phyloP scores from a whole-genome alignment of 2,888 invertebrate genomes.

The Panopea generosa region DNA sequence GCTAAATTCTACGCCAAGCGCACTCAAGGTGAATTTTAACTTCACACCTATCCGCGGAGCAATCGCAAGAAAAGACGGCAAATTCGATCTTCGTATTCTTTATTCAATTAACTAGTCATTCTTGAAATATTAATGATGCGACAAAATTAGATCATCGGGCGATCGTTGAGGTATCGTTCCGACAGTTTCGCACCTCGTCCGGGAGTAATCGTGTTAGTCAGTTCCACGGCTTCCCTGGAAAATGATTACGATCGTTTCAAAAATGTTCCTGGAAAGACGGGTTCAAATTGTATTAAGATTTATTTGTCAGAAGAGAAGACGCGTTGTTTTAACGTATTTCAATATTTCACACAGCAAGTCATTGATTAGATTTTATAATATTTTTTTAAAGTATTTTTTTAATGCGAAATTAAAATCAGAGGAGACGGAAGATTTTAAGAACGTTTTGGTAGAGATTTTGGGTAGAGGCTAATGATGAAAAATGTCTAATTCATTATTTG shows the following conservation, averaged over 20 bases:
- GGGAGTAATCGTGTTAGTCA: slow-evolving; percentile 72
- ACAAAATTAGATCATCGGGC: slow-evolving; percentile 72
- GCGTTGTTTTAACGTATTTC: too few relatives aligned
- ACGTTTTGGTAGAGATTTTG: too few relatives aligned
- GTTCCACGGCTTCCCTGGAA: slow-evolving; percentile 51
- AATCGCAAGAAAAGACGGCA: slow-evolving; percentile 65
- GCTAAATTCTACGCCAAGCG: slow-evolving; percentile 70
- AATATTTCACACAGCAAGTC: too few relatives aligned
- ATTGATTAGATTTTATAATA: too few relatives aligned
- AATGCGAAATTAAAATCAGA: too few relatives aligned
- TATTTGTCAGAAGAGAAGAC: slow-evolving; percentile 40
- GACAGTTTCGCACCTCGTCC: slow-evolving; percentile 71
- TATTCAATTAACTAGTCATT: slow-evolving; percentile 73
- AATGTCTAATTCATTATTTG: too few relatives aligned
- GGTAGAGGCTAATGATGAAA: too few relatives aligned
- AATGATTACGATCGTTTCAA: slow-evolving; percentile 49
- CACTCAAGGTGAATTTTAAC: slow-evolving; percentile 75
- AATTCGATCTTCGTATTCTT: slow-evolving; percentile 69
- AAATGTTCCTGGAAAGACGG: slow-evolving; percentile 41
- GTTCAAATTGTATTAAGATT: slow-evolving; percentile 58
- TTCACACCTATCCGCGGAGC: slow-evolving; percentile 68
- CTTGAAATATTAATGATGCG: slow-evolving; percentile 75
- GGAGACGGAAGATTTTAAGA: too few relatives aligned
- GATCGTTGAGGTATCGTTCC: slow-evolving; percentile 69
- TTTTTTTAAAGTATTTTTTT: too few relatives aligned